Evolutionary conservation across 2,888 invertebrate genomes (phyloP).

Genomic region (Villa cingulata): DNA sequence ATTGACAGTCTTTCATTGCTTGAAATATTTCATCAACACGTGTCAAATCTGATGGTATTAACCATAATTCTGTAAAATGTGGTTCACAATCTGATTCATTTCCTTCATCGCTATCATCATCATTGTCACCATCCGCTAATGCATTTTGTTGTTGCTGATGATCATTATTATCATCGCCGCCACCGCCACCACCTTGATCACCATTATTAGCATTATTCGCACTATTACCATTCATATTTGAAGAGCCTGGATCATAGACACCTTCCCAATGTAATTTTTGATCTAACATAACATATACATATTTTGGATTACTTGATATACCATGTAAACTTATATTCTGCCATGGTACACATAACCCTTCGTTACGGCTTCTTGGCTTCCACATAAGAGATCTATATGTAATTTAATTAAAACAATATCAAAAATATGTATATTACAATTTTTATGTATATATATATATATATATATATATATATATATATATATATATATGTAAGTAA

Average conservation of each 20-base stretch:
- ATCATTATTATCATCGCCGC: conserved; percentile 19
- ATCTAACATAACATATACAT: conserved; percentile 33
- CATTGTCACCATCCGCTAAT: conserved; percentile 20
- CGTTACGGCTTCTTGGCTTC: conserved; percentile 26
- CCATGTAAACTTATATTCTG: conserved; percentile 33
- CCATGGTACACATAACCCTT: conserved; percentile 33
- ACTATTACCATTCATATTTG: conserved; percentile 5
- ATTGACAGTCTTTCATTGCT: conserved; percentile 63
- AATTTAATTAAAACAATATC: background rate
- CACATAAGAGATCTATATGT: conserved; percentile 27
- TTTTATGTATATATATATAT: no score
- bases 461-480: no score
- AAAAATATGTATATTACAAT: no score
- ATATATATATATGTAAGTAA: no score
- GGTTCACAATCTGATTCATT: conserved; percentile 30
- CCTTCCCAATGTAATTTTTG: conserved; percentile 30
- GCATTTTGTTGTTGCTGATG: background rate
- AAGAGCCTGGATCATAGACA: conserved; percentile 19
- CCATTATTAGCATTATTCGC: conserved; percentile 19
- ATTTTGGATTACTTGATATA: conserved; percentile 29
- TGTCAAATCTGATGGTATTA: conserved; percentile 51
- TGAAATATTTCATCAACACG: conserved; percentile 55
- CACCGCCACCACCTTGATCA: conserved; percentile 10
- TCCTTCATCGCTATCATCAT: conserved; percentile 24
- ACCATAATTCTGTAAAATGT: conserved; percentile 52